phyloP scores from a whole-genome alignment of 2,113 vertebrate genomes.

The Lichenostomus cassidix region DNA sequence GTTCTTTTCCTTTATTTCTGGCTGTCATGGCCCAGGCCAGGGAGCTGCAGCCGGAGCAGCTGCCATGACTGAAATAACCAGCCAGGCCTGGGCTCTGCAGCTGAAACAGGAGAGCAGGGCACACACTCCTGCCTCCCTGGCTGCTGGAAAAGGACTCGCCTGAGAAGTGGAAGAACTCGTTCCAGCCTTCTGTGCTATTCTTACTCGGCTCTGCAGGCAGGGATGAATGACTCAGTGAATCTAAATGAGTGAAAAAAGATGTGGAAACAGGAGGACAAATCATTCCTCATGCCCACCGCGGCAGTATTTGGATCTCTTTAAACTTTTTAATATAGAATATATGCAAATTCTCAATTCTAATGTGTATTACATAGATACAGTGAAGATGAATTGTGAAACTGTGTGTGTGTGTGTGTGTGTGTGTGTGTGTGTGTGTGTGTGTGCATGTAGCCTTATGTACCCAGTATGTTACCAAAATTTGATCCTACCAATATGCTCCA shows the following conservation, averaged over 20 bases:
- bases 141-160: neutral
- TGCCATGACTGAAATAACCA: neutral
- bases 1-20: constrained; percentile 27
- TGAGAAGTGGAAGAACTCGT: neutral
- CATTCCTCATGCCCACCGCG: neutral
- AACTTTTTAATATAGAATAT: neutral
- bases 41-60: neutral
- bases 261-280: neutral
- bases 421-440: neutral
- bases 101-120: neutral
- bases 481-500: neutral
- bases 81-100: neutral
- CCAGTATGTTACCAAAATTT: neutral
- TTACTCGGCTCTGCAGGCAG: neutral
- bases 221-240: neutral
- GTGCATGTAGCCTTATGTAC: neutral
- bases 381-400: neutral
- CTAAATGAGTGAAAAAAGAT: neutral
- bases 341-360: neutral
- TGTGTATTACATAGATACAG: neutral
- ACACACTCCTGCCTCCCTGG: neutral
- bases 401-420: neutral
- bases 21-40: neutral
- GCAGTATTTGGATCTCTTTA: neutral
- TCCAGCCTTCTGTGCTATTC: neutral